A percentile compares a stretch with the other conserved stretches of the same genome.
Evolutionary conservation across 2,113 vertebrate species (phyloP).

Genomic region (Rhynchopsitta pachyrhyncha): DNA sequence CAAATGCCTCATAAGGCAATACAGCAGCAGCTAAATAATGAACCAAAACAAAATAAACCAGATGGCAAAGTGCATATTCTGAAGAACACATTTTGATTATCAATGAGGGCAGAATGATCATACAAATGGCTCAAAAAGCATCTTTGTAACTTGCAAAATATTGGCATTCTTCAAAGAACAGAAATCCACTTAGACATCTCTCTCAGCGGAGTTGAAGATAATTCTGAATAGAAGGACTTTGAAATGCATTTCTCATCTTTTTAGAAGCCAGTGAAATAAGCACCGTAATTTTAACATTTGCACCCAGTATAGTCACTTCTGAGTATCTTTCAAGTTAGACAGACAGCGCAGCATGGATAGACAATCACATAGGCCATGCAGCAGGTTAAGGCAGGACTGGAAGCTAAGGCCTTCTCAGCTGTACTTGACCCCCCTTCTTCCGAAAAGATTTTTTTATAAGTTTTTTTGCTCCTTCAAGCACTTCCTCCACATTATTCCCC

Average conservation of each 20-base stretch:
- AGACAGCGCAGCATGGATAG: background rate
- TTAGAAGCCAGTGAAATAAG: background rate
- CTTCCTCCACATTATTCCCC: no score
- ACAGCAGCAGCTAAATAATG: background rate
- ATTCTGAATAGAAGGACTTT: background rate
- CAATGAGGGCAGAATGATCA: background rate
- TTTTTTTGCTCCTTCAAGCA: no score
- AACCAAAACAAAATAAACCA: background rate
- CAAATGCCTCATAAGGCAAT: background rate
- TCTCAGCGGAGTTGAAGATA: background rate
- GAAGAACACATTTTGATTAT: background rate
- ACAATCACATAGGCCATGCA: background rate
- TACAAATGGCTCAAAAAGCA: background rate
- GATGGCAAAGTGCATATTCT: background rate
- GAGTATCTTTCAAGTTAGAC: background rate
- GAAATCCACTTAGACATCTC: background rate
- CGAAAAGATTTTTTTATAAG: no score
- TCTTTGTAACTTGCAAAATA: background rate
- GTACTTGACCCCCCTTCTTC: no score
- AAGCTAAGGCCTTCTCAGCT: no score
- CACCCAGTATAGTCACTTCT: background rate
- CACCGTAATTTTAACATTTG: background rate
- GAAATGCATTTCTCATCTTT: background rate
- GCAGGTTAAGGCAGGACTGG: no score
- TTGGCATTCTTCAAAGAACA: background rate